Evolutionary conservation across 2,113 vertebrate species (phyloP).

Genomic region (Numenius arquata): DNA sequence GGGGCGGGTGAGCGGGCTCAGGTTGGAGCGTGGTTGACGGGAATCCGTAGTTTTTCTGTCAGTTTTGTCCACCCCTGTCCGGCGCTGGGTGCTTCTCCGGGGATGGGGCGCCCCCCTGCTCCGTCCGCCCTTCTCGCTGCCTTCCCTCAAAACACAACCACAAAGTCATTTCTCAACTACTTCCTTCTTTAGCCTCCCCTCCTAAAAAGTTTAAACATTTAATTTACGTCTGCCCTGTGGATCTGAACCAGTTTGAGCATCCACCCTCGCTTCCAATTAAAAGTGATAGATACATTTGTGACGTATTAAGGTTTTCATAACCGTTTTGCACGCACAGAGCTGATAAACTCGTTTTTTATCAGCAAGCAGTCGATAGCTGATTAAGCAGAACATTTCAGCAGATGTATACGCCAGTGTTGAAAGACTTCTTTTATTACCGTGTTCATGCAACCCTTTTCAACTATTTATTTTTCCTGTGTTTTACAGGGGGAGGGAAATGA

Average conservation of each 20-base stretch:
- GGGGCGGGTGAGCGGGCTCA: background rate
- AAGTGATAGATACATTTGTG: background rate
- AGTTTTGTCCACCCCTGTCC: background rate
- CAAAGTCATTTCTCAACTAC: background rate
- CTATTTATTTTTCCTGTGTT: background rate
- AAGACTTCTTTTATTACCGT: background rate
- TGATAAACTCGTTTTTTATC: background rate
- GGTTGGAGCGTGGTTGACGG: background rate
- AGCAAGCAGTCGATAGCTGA: background rate
- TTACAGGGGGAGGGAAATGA: background rate
- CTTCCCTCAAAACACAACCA: background rate
- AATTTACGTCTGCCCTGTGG: background rate
- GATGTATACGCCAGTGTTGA: background rate
- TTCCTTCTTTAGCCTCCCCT: background rate
- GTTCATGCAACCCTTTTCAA: background rate
- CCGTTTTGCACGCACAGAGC: background rate
- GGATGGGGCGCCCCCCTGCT: background rate
- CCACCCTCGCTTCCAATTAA: background rate
- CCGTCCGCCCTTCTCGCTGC: fast-evolving
- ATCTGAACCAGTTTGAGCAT: background rate
- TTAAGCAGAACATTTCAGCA: background rate
- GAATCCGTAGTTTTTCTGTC: background rate
- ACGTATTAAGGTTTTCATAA: background rate
- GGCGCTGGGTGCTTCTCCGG: background rate
- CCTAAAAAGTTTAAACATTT: background rate